Evolutionary conservation across 2,113 vertebrate species (phyloP), one percentile per base, ranked within the genome.

Genomic region (Phycodurus eques): DNA sequence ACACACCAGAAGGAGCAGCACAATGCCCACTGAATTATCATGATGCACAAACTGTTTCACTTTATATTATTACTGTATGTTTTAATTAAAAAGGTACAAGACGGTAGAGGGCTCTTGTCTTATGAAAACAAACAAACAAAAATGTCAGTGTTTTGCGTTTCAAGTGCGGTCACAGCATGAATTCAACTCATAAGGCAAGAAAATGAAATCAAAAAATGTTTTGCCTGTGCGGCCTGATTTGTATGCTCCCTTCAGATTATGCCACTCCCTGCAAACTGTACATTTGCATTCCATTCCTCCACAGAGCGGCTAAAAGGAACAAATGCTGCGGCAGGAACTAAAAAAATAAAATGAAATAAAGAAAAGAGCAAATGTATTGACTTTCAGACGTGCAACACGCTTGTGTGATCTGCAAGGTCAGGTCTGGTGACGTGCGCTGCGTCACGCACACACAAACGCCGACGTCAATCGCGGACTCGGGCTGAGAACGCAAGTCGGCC

Each of bases 341-440:
- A 14, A 60, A 31, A 31, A 60, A 70, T 78, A 80, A 20, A 67
- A 27, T 66, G 68, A 83, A 75, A 76, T 15, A 64, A 27, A 27
- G 27, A 27, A 27, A 27, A 27, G 27, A 27, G 27, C 27, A 27
- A 27, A 27, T 27, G 59, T 81, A 87, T 81, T 82, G 83, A 83
- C 80, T 88, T 87, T 87, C 82, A 75, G 73, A 88, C 80, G 74
- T 68, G 71, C 74, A 87, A 77, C 63, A 74, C 63, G 64, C 57
- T 6, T 0, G 67, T 68, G 76, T 79, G 78, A 83, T 83, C 71
- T 63, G 57, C 83, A 72, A 85, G 82, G 81, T 83, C 82, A 84
- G 76, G 84, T 79, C 60, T 15, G 12, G 84, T 57, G 80, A 80
- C 79, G 74, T 75, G 71, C 75, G 17, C 67, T 65, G 76, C 59